phyloP scores from a whole-genome alignment of 1,140 invertebrate genomes.

The Drosophila erecta region DNA sequence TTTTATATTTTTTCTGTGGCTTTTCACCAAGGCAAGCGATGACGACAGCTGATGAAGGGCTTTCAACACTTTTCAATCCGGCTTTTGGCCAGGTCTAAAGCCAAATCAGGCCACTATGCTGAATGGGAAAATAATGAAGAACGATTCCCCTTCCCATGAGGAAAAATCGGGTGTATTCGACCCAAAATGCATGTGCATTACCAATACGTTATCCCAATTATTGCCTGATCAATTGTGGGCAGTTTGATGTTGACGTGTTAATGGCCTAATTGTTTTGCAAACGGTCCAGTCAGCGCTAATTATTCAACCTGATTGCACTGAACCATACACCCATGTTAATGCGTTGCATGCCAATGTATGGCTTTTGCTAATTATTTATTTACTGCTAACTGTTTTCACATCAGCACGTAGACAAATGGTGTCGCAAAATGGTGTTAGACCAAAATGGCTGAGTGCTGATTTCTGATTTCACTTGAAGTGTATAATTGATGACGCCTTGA shows the following conservation, averaged over 20 bases:
- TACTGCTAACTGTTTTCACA: not conserved
- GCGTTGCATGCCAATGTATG: conserved; percentile 7
- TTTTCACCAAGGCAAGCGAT: conserved; percentile 38
- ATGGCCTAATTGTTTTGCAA: conserved; percentile 25
- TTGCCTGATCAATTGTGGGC: conserved; percentile 12
- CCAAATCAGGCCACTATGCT: conserved; percentile 21
- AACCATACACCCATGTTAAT: not conserved
- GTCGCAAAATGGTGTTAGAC: not conserved
- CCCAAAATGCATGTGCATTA: conserved; percentile 45
- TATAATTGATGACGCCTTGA: too few species aligned
- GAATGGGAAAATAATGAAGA: conserved; percentile 60
- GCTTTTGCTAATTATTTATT: not conserved
- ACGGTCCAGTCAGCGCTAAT: conserved; percentile 19
- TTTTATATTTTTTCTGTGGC: conserved; percentile 1
- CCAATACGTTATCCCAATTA: conserved; percentile 9
- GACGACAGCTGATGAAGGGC: conserved; percentile 59
- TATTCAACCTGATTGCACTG: conserved; percentile 26
- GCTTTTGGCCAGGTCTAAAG: conserved; percentile 19
- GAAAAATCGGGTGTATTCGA: conserved; percentile 27
- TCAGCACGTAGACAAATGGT: conserved; percentile 1
- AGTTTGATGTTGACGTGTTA: conserved; percentile 43
- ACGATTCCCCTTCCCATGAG: conserved; percentile 12
- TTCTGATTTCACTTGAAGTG: too few species aligned
- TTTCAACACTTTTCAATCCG: conserved; percentile 70
- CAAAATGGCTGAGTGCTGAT: too few species aligned